Percentiles rank a stretch among this genome's conserved stretches.
These are phyloP conservation scores for Aplochiton taeniatus DNA, from an alignment of 2,797 vertebrate genomes.

Conservation along the genomic window DNA sequence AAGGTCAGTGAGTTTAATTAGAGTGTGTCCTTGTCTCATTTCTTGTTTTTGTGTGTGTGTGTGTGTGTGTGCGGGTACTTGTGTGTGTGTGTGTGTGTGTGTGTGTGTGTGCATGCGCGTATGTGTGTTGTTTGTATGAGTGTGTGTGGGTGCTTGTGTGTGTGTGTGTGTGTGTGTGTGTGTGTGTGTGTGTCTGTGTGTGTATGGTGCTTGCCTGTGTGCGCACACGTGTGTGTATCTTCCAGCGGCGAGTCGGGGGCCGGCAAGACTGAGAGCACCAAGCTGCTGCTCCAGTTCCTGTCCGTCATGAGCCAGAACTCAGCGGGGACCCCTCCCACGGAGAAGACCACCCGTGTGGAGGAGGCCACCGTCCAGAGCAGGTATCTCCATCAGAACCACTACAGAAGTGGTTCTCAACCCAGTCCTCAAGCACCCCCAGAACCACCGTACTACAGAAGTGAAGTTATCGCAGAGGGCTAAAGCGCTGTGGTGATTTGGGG, in stretches of 20 bases:
- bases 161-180: conserved; percentile 19
- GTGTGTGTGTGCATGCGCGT: conserved; percentile 9
- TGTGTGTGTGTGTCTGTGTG: conserved; percentile 30
- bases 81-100: conserved; percentile 17
- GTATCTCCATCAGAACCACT: no score
- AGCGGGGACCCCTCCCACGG: conserved; percentile 67
- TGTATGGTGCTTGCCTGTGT: conserved; percentile 13
- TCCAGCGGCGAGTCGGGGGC: conserved; percentile 90
- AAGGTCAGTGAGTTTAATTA: conserved; percentile 25
- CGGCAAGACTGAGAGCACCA: conserved; percentile 94
- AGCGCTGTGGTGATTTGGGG: no score
- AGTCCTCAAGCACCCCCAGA: no score
- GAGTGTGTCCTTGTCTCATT: no score
- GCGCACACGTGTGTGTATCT: conserved; percentile 12
- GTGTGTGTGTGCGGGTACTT: no score
- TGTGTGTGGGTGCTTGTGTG: conserved; percentile 8
- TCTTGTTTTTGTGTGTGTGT: no score
- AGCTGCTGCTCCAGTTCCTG: conserved; percentile 89
- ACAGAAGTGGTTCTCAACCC: no score
- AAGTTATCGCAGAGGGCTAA: no score
- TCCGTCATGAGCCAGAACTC: conserved; percentile 93
- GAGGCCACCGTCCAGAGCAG: conserved; percentile 71
- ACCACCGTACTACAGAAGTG: no score
- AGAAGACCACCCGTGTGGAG: conserved; percentile 84
- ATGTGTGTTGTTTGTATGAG: conserved; percentile 11